Evolutionary conservation across 2,113 vertebrate genomes (phyloP).

Genomic region (Bubo scandiacus): DNA sequence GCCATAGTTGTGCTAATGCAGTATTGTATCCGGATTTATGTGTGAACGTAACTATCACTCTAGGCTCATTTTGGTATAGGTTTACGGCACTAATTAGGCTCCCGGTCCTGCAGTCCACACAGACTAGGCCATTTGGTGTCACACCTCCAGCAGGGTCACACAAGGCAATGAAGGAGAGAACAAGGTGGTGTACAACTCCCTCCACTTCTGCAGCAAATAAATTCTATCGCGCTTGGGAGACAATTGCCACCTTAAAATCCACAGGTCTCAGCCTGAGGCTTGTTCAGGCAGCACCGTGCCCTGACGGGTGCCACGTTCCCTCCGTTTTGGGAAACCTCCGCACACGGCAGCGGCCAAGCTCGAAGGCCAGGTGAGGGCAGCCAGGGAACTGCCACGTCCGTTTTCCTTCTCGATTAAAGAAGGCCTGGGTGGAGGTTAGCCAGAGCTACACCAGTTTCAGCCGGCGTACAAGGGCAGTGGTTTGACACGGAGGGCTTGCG

Average conservation of each 20-base stretch:
- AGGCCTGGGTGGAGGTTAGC: fast-evolving
- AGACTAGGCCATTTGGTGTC: neutral
- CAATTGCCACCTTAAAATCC: fast-evolving
- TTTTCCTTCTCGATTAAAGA: too few species aligned
- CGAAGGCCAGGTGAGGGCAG: neutral
- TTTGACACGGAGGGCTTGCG: fast-evolving
- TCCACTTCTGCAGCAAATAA: neutral
- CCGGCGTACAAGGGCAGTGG: fast-evolving
- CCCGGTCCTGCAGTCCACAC: neutral
- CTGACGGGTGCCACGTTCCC: fast-evolving
- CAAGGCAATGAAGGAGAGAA: fast-evolving
- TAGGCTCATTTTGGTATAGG: neutral
- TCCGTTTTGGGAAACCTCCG: fast-evolving
- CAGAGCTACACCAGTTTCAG: fast-evolving
- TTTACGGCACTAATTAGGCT: neutral
- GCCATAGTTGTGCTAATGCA: fast-evolving
- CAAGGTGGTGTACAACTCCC: fast-evolving
- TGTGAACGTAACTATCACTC: neutral
- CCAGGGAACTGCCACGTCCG: fast-evolving
- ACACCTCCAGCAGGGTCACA: neutral
- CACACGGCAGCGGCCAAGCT: fast-evolving
- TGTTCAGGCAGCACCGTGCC: fast-evolving
- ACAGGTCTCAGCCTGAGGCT: neutral
- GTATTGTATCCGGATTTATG: neutral
- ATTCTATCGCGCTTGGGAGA: fast-evolving